phyloP scores from a whole-genome alignment of 2,113 vertebrate genomes.

The Nothobranchius furzeri region DNA sequence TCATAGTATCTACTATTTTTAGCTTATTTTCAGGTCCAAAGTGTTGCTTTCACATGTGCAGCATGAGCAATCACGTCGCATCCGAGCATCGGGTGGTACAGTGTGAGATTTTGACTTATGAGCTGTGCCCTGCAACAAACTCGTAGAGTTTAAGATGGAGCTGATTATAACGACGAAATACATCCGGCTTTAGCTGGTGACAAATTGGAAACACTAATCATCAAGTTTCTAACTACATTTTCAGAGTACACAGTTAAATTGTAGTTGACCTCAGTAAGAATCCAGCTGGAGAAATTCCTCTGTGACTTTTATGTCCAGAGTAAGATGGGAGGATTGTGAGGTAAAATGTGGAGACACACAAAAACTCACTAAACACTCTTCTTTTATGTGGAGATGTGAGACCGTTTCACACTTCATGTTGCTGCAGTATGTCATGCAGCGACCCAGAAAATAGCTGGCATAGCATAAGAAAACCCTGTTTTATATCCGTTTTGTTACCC shows the following conservation, averaged over 20 bases:
- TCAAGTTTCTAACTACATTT: slow-evolving; percentile 54
- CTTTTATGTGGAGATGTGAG: slow-evolving; percentile 9
- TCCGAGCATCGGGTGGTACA: too few relatives aligned
- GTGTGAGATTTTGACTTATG: too few relatives aligned
- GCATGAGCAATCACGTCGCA: too few relatives aligned
- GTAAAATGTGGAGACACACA: slow-evolving; percentile 17
- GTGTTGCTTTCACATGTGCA: too few relatives aligned
- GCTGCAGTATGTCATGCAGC: slow-evolving; percentile 39
- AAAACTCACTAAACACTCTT: slow-evolving; percentile 16
- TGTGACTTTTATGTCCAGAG: slow-evolving; percentile 28
- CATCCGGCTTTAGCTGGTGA: too few relatives aligned
- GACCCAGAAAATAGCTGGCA: slow-evolving; percentile 5
- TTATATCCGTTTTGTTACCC: not conserved
- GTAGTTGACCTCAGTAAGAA: slow-evolving; percentile 20
- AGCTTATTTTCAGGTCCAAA: too few relatives aligned
- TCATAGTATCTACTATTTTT: too few relatives aligned
- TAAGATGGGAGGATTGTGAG: not conserved
- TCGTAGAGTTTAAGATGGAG: too few relatives aligned
- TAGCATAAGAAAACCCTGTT: slow-evolving; percentile 9
- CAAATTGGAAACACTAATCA: not conserved
- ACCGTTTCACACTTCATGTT: not conserved
- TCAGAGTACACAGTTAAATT: slow-evolving; percentile 24
- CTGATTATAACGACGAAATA: too few relatives aligned
- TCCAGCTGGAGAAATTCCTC: slow-evolving; percentile 46
- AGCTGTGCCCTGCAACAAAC: too few relatives aligned